Conservation (phyloP, 2,888 invertebrate species). For the Xanthia togata region DNA sequence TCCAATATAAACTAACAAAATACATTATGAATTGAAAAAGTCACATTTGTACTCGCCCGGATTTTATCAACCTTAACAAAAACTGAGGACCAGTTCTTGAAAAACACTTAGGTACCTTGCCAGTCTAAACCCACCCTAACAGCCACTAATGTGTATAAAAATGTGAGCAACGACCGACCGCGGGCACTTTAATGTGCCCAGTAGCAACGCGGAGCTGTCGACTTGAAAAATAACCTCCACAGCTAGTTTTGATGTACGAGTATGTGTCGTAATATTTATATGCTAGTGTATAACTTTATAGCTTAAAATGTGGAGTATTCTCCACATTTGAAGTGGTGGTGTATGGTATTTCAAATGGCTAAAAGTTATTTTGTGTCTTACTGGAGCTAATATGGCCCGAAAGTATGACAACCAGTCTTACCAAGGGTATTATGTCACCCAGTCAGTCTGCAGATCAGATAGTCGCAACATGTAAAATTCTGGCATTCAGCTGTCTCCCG, state of each 20-base stretch:
- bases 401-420: too few species aligned
- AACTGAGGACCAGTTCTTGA: not conserved
- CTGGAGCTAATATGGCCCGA: too few species aligned
- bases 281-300: not conserved
- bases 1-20: not conserved
- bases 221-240: constrained; percentile 54
- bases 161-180: constrained; percentile 36
- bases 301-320: constrained; percentile 13
- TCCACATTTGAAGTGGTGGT: too few species aligned
- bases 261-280: constrained; percentile 32
- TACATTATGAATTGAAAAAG: too few species aligned
- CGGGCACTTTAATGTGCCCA: constrained; percentile 46
- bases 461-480: too few species aligned
- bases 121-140: constrained; percentile 26
- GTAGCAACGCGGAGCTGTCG: constrained; percentile 18
- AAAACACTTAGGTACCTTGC: not conserved
- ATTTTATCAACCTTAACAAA: not conserved
- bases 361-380: not conserved
- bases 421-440: too few species aligned
- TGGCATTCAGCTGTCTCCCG: too few species aligned
- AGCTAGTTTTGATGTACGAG: constrained; percentile 50
- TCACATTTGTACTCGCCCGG: not conserved
- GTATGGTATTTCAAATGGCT: not conserved
- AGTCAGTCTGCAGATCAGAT: too few species aligned
- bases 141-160: constrained; percentile 60